phyloP scores from a whole-genome alignment of 2,113 vertebrate genomes.

The Myrmecobius fasciatus region DNA sequence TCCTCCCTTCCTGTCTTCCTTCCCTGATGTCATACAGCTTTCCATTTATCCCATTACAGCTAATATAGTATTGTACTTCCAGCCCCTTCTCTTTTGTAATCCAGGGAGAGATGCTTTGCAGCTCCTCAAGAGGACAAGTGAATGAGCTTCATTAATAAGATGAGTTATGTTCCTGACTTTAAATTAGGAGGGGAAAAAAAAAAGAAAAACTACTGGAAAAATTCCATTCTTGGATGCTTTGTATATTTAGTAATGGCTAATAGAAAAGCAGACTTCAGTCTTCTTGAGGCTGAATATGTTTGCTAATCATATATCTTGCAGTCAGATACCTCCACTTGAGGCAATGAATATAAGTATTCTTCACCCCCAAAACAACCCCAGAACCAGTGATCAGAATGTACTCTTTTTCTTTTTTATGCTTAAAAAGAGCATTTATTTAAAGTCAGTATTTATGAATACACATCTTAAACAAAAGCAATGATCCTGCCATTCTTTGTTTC shows the following conservation, averaged over 20 bases:
- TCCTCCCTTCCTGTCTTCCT: neutral
- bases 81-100: neutral
- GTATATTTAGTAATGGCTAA: neutral
- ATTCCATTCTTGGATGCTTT: neutral
- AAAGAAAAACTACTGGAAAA: neutral
- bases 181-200: neutral
- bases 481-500: too few relatives aligned
- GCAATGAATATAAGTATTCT: neutral
- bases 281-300: neutral
- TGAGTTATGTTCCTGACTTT: conserved; percentile 11
- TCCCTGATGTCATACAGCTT: neutral
- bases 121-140: neutral
- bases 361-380: neutral
- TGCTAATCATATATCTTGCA: neutral
- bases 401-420: too few relatives aligned
- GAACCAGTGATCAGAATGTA: neutral
- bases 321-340: neutral
- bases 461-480: too few relatives aligned
- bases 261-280: neutral
- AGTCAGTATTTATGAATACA: too few relatives aligned
- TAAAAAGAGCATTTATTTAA: too few relatives aligned
- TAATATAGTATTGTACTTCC: neutral
- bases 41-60: neutral
- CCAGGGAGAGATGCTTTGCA: neutral
- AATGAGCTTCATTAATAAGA: conserved; percentile 3